Base-by-base conservation (phyloP, 2,888 invertebrate species). In the Cremastobaeus sp. region DNA sequence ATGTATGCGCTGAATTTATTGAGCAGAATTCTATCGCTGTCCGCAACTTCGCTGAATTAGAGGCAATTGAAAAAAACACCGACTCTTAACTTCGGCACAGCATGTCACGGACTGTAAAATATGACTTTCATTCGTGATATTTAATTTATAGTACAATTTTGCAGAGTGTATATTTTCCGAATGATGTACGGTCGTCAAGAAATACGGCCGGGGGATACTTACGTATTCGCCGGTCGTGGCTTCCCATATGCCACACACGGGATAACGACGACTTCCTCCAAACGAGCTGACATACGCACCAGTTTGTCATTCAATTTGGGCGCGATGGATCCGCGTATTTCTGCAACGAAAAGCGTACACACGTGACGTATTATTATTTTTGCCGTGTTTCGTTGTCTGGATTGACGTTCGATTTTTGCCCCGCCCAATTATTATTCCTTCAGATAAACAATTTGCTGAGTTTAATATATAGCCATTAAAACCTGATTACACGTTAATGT, bases 221-320 rank as follows among this genome's bases (percentile, higher is more conserved):
- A 92, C 91, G 90, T 89, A 87, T 90, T 88, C 59, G 86, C 86
- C 8, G 92, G 91, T 12, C 90, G 88, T 6, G 92, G 92, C 84
- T 90, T 90, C 11, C 91, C 91, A 81, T 90, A 90, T 15, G 91
- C 91, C 30, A 91, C 90, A 85, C 92, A 92, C 3, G 92, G 90
- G 54, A 92, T 88, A 34, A 91, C 91, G 30, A 90, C 88, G 18
- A 89, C 89, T 78, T 90, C 90, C 57, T 90, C 90, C 55, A 90
- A 85, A 57, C 90, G 88, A 18, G 89, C 88, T 35, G 88, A 87
- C 64, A 90, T 79, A 48, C 87, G 85, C n/a, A 89, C 84, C 66
- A 88, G 85, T 80, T 90, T 90, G 77, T 91, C 90, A 78, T 90
- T 90, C 84, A 91, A 89, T 79, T 90, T 90, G 35, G 91, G 91